Conservation (phyloP, 2,888 invertebrate genomes). For the Daptonema setosum region DNA sequence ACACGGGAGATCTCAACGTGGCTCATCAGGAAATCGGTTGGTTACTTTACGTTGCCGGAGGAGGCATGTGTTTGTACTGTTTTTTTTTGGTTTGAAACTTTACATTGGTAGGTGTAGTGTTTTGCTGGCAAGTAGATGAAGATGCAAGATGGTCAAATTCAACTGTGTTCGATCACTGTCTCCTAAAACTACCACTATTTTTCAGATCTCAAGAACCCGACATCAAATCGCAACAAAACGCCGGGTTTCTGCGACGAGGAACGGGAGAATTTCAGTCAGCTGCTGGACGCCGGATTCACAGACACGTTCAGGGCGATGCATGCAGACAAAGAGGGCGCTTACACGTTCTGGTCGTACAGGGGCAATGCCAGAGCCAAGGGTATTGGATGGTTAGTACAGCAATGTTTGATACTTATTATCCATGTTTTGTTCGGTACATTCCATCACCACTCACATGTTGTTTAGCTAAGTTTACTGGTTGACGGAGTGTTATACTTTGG, state of each 20-base stretch:
- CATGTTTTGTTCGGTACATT: too few relatives aligned
- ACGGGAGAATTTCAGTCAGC: constrained; percentile 36
- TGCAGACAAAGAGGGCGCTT: constrained; percentile 53
- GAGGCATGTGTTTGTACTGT: too few relatives aligned
- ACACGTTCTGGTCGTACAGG: constrained; percentile 90
- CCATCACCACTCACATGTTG: too few relatives aligned
- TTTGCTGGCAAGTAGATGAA: too few relatives aligned
- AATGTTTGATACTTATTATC: too few relatives aligned
- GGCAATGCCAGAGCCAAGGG: constrained; percentile 62
- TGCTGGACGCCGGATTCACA: neutral
- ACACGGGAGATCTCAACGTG: constrained; percentile 92
- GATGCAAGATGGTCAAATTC: too few relatives aligned
- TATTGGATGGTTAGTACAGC: constrained; percentile 67
- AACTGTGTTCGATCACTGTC: too few relatives aligned
- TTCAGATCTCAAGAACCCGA: constrained; percentile 66
- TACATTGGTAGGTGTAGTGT: too few relatives aligned
- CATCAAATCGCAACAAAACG: constrained; percentile 56
- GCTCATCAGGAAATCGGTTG: constrained; percentile 74
- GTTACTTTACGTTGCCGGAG: too few relatives aligned
- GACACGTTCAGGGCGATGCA: constrained; percentile 52
- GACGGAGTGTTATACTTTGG: too few relatives aligned
- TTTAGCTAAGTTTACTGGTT: too few relatives aligned
- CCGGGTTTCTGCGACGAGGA: constrained; percentile 91
- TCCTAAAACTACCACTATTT: neutral
- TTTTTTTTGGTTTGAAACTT: constrained; percentile 1